Base-by-base conservation (phyloP, 2,888 invertebrate species). In the Mesorhabditis spiculigera region DNA sequence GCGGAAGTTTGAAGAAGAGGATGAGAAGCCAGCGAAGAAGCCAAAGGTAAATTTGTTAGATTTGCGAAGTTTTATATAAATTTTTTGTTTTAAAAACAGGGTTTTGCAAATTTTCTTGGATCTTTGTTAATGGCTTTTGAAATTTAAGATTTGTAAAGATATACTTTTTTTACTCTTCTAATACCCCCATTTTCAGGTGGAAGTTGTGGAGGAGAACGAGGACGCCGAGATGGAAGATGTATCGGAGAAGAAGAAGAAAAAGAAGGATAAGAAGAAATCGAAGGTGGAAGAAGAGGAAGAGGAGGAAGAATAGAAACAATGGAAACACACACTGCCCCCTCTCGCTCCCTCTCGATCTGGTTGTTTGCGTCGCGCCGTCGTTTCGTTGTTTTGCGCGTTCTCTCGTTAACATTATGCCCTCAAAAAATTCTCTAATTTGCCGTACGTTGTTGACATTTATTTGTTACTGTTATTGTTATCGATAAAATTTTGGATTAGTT, bases 11-110 rank as follows among this genome's bases (percentile, higher is more conserved):
- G 75, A 76, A 16, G 72, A 75, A 42, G 79, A 77, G 41, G 78
- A 75, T 43, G 73, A 69, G 13, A 68, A 64, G 3, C 70, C 74
- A 16, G 45, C 75, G 43, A 80, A 81, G 74, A 78, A 76, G 72
- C 72, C 77, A 64, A 80, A 81, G 71, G 67, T 70, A 10, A 41
- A 16, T 58, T 5, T 13, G 1, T n/a, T n/a, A 63, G 28, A 63
- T n/a, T 50, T 50, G 13, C 8, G 13, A 50, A 50, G 64, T 63
- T 43, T 68, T 63, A 5, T 44, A 10, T 4, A n/a, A 63, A 5
- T 44, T 43, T 28, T 69, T 16, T 41, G 8, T 16, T 8, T 28
- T 42, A 65, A 45, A 16, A 42, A 64, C 58, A 28, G 8, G 42
- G 41, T 5, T 43, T 50, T 58, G n/a, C n/a, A n/a, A n/a, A n/a